Conservation (phyloP, 2,113 vertebrate genomes). For the Glaucidium brasilianum region DNA sequence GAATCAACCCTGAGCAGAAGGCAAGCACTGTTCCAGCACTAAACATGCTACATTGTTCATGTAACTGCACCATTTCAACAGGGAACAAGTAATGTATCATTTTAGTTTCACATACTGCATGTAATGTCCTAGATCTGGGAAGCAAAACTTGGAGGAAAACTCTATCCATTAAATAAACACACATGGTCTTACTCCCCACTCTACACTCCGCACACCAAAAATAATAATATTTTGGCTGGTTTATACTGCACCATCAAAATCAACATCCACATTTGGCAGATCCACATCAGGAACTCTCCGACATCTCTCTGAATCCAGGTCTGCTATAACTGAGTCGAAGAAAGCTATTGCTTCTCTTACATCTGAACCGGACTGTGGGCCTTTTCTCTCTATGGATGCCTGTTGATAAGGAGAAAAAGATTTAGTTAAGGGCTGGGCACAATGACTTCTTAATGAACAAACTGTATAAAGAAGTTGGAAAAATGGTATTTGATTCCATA, state of each 20-base stretch:
- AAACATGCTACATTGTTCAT: not conserved
- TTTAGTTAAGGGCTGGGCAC: not conserved
- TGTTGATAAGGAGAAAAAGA: not conserved
- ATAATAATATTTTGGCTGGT: not conserved
- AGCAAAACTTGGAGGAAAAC: not conserved
- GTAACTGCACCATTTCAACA: not conserved
- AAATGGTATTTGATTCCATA: not conserved
- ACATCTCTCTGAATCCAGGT: slow-evolving; percentile 82
- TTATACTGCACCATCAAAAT: slow-evolving; percentile 85
- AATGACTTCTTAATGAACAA: not conserved
- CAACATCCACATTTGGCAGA: slow-evolving; percentile 85
- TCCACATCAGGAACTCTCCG: slow-evolving; percentile 64
- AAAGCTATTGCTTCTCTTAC: slow-evolving; percentile 88
- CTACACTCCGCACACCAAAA: not conserved
- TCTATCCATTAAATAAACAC: not conserved
- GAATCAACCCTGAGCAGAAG: not conserved
- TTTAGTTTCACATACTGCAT: not conserved
- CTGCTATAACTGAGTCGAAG: slow-evolving; percentile 90
- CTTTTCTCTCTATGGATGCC: slow-evolving; percentile 45
- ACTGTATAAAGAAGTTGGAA: not conserved
- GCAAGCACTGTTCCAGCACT: not conserved
- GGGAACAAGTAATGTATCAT: not conserved
- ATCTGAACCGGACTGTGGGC: slow-evolving; percentile 61
- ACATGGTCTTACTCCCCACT: not conserved
- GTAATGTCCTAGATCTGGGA: not conserved